These are phyloP conservation scores for Lithophane ornitopus DNA, from an alignment of 2,888 invertebrate genomes.

Conservation along the genomic window DNA sequence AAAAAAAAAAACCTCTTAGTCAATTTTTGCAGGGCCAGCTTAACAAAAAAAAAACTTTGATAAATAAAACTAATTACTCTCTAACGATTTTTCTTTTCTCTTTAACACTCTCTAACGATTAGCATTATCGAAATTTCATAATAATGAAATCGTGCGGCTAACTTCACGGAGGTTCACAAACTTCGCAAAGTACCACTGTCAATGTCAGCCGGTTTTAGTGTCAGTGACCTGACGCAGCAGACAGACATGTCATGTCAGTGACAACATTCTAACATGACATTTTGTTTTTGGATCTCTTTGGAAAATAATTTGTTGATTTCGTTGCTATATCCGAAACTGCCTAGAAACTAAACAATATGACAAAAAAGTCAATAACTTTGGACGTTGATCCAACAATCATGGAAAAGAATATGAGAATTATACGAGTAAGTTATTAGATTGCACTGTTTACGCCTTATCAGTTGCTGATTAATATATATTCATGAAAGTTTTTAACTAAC, in stretches of 20 bases:
- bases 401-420: conserved; percentile 90
- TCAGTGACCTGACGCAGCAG: too few species aligned
- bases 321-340: conserved; percentile 55
- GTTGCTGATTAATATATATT: not conserved
- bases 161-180: too few species aligned
- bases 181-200: not conserved
- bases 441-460: not conserved
- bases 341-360: conserved; percentile 76
- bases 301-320: conserved; percentile 47
- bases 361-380: conserved; percentile 88
- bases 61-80: too few species aligned
- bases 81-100: too few species aligned
- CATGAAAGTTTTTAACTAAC: not conserved
- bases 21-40: too few species aligned
- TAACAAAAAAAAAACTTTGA: too few species aligned
- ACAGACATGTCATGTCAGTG: too few species aligned
- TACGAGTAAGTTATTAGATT: conserved; percentile 75
- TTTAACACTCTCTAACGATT: too few species aligned
- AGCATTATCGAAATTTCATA: too few species aligned
- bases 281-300: conserved; percentile 19
- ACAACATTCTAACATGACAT: conserved; percentile 3
- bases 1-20: too few species aligned
- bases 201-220: conserved; percentile 14
- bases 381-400: conserved; percentile 91
- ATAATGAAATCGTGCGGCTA: too few species aligned